Percentiles rank a stretch among this genome's conserved stretches.
phyloP scores from a whole-genome alignment of 2,113 vertebrate genomes.

The Stictonetta naevosa region DNA sequence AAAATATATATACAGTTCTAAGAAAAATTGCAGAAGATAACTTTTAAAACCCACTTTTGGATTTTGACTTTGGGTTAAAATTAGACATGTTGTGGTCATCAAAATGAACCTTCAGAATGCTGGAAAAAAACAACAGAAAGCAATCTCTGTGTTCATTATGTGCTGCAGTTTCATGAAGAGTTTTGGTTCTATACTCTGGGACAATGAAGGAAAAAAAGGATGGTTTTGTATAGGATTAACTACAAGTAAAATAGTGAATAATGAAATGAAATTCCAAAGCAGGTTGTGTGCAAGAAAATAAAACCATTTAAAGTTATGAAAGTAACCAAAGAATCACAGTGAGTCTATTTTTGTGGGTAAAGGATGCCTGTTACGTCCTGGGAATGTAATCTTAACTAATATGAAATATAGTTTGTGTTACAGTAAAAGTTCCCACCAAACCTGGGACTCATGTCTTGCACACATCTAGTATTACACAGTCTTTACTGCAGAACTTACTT shows the following conservation, averaged over 20 bases:
- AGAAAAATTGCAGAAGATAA: neutral
- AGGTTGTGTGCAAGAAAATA: neutral
- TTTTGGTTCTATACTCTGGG: neutral
- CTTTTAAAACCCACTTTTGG: neutral
- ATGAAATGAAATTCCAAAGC: neutral
- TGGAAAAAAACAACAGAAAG: neutral
- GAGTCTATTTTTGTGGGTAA: neutral
- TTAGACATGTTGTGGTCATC: neutral
- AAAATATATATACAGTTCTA: constrained; percentile 7
- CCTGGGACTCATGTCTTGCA: neutral
- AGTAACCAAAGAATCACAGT: neutral
- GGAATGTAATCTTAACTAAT: neutral
- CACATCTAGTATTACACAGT: neutral
- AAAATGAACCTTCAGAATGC: neutral
- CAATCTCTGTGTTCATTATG: neutral
- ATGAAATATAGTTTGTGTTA: neutral
- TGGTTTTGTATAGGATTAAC: neutral
- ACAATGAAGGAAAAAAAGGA: neutral
- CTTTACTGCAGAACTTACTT: neutral
- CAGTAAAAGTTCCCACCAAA: neutral
- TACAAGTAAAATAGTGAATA: neutral
- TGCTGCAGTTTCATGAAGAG: neutral
- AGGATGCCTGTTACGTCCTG: neutral
- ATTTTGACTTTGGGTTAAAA: neutral
- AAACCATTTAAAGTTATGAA: neutral